These are phyloP conservation scores for Muscicapa comitata DNA, from an alignment of 2,797 vertebrate species.

Conservation along the genomic window DNA sequence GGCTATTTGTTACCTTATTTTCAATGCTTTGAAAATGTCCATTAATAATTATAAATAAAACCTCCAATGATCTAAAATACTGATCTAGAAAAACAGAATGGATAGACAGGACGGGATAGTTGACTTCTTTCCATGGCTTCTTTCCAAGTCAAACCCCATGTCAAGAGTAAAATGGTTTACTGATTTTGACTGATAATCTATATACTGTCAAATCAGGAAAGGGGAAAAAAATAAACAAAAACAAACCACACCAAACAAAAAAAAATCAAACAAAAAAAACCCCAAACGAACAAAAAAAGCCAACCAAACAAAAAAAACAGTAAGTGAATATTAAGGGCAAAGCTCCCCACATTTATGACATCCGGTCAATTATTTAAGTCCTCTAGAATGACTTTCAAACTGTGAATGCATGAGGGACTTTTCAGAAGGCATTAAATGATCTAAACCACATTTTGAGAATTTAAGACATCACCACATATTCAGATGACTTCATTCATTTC, in stretches of 20 bases:
- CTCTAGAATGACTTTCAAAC: not conserved
- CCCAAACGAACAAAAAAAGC: too few species aligned
- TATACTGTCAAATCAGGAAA: not conserved
- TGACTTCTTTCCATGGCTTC: not conserved
- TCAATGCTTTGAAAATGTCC: not conserved
- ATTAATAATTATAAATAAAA: not conserved
- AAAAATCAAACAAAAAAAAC: too few species aligned
- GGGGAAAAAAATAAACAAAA: too few species aligned
- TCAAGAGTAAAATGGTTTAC: not conserved
- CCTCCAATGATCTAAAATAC: not conserved
- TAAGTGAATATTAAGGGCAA: too few species aligned
- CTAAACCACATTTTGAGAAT: conserved; percentile 16
- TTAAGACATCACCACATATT: not conserved
- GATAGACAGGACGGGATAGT: not conserved
- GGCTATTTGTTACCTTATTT: not conserved
- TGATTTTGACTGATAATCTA: not conserved
- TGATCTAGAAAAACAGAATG: not conserved
- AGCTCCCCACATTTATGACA: not conserved
- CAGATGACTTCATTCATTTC: conserved; percentile 44
- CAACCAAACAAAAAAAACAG: too few species aligned
- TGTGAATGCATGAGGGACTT: not conserved
- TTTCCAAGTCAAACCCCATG: not conserved
- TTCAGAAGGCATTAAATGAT: not conserved
- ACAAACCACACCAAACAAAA: too few species aligned
- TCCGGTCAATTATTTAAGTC: not conserved